Conservation (phyloP, 2,888 invertebrate species). For the Cosmopolites sordidus region DNA sequence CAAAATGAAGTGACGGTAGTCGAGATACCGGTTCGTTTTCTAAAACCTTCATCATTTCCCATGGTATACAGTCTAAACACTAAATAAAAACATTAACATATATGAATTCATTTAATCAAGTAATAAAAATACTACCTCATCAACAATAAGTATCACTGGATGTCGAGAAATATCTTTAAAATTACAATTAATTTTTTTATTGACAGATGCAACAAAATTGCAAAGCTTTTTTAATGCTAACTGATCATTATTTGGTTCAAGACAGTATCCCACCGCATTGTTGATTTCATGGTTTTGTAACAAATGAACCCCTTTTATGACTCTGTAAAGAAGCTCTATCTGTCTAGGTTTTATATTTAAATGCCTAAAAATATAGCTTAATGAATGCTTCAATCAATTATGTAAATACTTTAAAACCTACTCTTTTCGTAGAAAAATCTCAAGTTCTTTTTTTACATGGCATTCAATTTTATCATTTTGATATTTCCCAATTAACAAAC, state of each 20-base stretch:
- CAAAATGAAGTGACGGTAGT: constrained; percentile 68
- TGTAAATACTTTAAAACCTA: background rate
- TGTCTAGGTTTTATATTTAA: background rate
- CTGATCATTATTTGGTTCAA: constrained; percentile 43
- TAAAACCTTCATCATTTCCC: constrained; percentile 69
- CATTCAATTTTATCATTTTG: constrained; percentile 48
- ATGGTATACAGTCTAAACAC: constrained; percentile 72
- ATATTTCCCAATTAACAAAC: constrained; percentile 59
- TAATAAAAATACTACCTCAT: constrained; percentile 54
- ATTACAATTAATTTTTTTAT: constrained; percentile 47
- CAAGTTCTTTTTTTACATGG: constrained; percentile 51
- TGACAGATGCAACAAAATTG: constrained; percentile 45
- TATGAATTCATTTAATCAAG: background rate
- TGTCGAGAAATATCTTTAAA: constrained; percentile 49
- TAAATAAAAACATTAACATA: constrained; percentile 42
- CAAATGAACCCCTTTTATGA: background rate
- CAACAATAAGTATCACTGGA: constrained; percentile 64
- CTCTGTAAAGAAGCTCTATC: background rate
- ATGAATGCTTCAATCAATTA: constrained; percentile 5
- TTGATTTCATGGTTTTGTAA: constrained; percentile 12
- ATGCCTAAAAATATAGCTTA: background rate
- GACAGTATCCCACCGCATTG: constrained; percentile 32
- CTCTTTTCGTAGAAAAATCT: constrained; percentile 31
- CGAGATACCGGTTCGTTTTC: constrained; percentile 66
- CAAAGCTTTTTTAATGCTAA: constrained; percentile 49